Evolutionary conservation across 2,888 invertebrate species (phyloP), one percentile per base, ranked within the genome.

Genomic region (Drosophila kambysellisi): DNA sequence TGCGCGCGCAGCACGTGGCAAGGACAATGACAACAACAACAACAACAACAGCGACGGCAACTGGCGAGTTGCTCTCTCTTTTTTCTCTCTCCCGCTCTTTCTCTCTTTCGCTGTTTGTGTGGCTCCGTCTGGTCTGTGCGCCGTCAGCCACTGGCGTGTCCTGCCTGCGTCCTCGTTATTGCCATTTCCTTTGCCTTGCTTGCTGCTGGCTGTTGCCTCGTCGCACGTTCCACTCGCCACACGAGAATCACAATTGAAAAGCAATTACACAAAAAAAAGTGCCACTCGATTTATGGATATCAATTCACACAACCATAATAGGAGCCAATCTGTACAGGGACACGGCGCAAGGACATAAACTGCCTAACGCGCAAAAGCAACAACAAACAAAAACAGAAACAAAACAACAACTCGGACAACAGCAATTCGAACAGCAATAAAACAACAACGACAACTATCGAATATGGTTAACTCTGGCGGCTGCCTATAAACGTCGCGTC

Each of bases 1-100:
- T 93, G 92, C 93, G 92, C 91, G 92, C 93, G 93, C 92, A 93
- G 93, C 92, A 93, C 92, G 93, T 93, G 93, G 79, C 87, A 84
- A 77, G 77, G 68, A 85, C 81, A 74, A 73, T 50, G 63, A 30
- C 29, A 71, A 48, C 61, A 72, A 61, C 53, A 70, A 63, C 15
- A 25, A 63, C 15, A 25, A 43, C 25, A 46, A 15, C 25, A 8
- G 4, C 25, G 4, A 3, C 25, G 46, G 12, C 15, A 50, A 20
- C 6, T 20, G 17, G 29, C 33, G 69, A 68, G 35, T 67, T 30
- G 68, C 66, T 65, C 67, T 68, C 58, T 66, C 67, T 56, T 66
- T 64, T 56, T 37, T 53, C 35, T 15, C 35, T 29, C 54, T 29
- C 54, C n/a, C 11, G 9, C 53, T 61, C 65, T 60, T 51, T 61